phyloP scores from a whole-genome alignment of 2,797 vertebrate species.

The Microchirus variegatus region DNA sequence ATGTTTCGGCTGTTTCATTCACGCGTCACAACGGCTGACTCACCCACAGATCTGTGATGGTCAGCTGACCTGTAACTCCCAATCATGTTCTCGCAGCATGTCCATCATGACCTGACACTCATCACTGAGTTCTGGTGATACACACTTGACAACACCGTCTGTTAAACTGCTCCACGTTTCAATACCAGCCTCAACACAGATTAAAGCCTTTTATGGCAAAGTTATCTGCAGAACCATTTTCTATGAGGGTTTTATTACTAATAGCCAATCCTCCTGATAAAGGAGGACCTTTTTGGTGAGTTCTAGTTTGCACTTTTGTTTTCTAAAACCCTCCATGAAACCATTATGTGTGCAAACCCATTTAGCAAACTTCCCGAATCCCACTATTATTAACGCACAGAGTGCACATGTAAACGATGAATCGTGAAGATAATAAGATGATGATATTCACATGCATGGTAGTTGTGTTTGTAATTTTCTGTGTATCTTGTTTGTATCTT shows the following conservation, averaged over 20 bases:
- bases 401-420: neutral
- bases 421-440: neutral
- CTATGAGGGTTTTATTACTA: too few species aligned
- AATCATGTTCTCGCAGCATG: constrained; percentile 3
- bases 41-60: neutral
- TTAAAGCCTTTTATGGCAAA: neutral
- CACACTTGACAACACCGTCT: neutral
- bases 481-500: neutral
- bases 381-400: too few species aligned
- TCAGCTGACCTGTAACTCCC: constrained; percentile 10
- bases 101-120: neutral
- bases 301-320: too few species aligned
- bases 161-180: neutral
- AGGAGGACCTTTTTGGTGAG: too few species aligned
- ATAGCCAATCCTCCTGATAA: too few species aligned
- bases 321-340: too few species aligned
- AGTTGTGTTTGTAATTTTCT: neutral
- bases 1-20: constrained; percentile 12
- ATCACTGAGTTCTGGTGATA: constrained; percentile 5
- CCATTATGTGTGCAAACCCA: too few species aligned
- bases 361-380: neutral
- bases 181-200: neutral
- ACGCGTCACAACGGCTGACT: neutral
- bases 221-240: too few species aligned
- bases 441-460: neutral